phyloP scores from a whole-genome alignment of 2,797 vertebrate genomes.

The Malacoctenus gilli region DNA sequence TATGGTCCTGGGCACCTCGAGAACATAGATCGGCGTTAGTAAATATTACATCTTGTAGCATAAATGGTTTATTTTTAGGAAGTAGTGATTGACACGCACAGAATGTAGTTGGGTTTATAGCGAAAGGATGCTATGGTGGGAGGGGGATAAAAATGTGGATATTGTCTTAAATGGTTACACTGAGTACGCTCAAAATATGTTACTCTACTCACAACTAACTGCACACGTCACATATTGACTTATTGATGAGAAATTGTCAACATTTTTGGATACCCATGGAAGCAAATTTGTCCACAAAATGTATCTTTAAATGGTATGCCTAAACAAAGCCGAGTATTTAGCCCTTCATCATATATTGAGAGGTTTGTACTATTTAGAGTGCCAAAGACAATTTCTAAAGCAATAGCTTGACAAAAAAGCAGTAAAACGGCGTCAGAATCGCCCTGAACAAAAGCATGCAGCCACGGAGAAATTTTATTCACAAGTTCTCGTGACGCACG shows the following conservation, averaged over 20 bases:
- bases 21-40: slow-evolving; percentile 31
- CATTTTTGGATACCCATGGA: no score
- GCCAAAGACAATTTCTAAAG: slow-evolving; percentile 27
- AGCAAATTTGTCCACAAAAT: no score
- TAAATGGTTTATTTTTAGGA: slow-evolving; percentile 27
- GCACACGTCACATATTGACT: slow-evolving; percentile 4
- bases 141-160: not conserved
- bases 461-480: slow-evolving; percentile 7
- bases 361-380: slow-evolving; percentile 6
- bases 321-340: no score
- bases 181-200: not conserved
- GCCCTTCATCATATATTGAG: no score
- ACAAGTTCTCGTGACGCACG: slow-evolving; percentile 22
- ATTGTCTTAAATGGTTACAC: slow-evolving; percentile 14
- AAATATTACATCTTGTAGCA: slow-evolving; percentile 17
- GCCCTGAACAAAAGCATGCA: slow-evolving; percentile 16
- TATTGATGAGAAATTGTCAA: not conserved
- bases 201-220: slow-evolving; percentile 3
- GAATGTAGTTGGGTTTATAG: slow-evolving; percentile 12
- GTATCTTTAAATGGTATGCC: no score
- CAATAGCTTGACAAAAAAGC: slow-evolving; percentile 11
- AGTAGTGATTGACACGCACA: slow-evolving; percentile 18
- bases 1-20: slow-evolving; percentile 37
- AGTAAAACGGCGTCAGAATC: not conserved
- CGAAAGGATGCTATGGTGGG: not conserved